phyloP scores from a whole-genome alignment of 2,888 invertebrate species.

The Spicauda simplicius region DNA sequence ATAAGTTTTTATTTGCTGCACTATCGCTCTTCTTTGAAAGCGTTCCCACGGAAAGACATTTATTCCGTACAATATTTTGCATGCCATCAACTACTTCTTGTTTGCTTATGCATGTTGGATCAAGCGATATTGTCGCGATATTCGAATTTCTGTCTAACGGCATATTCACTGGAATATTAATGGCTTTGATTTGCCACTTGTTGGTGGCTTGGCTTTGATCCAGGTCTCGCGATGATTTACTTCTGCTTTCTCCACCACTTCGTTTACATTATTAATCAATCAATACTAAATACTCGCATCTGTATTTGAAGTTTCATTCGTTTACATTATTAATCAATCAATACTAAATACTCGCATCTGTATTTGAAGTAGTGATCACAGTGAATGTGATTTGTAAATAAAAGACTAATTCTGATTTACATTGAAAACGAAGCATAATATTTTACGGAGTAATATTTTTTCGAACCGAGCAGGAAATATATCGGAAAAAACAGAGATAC shows the following conservation, averaged over 20 bases:
- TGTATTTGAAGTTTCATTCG: background rate
- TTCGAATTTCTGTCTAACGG: constrained; percentile 29
- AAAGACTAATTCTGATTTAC: no score
- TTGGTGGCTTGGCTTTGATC: constrained; percentile 33
- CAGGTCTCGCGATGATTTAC: constrained; percentile 31
- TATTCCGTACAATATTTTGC: constrained; percentile 30
- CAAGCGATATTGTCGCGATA: constrained; percentile 14
- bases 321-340: constrained; percentile 10
- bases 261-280: constrained; percentile 9
- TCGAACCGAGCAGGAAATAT: background rate
- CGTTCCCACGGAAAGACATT: constrained; percentile 26
- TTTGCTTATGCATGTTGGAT: constrained; percentile 21
- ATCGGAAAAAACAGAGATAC: background rate
- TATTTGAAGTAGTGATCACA: no score
- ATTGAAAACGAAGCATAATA: no score
- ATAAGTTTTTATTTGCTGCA: constrained; percentile 30
- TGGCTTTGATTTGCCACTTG: constrained; percentile 37
- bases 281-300: background rate
- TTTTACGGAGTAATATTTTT: background rate
- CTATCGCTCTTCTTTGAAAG: constrained; percentile 19
- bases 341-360: background rate
- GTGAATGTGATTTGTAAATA: no score
- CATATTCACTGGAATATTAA: constrained; percentile 32
- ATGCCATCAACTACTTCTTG: constrained; percentile 24
- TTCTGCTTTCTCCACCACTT: constrained; percentile 13